These are phyloP conservation scores for Drosophila niveifrons DNA, from an alignment of 2,888 invertebrate species.

Conservation along the genomic window DNA sequence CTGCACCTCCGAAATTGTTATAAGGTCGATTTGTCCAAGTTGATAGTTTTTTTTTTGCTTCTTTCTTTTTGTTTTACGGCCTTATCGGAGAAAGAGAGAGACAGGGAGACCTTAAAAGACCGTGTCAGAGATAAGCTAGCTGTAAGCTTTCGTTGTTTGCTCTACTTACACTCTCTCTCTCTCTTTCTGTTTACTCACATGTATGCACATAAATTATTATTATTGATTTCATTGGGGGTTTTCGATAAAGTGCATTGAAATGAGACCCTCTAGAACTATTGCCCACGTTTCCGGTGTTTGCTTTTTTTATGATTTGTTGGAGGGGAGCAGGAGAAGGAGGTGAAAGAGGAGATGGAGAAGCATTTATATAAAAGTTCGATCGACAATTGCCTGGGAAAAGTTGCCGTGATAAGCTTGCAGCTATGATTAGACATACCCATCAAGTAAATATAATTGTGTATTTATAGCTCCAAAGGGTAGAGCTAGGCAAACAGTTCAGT, in stretches of 20 bases:
- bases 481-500: constrained; percentile 24
- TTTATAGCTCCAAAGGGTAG: constrained; percentile 21
- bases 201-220: constrained; percentile 57
- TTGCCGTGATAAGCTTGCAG: constrained; percentile 59
- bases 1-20: constrained; percentile 28
- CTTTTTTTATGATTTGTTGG: constrained; percentile 31
- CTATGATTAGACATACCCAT: constrained; percentile 54
- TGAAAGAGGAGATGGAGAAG: neutral
- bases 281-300: constrained; percentile 72
- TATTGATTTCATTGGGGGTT: constrained; percentile 62
- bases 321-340: neutral
- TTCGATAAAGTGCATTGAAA: constrained; percentile 63
- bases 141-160: constrained; percentile 62
- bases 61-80: constrained; percentile 18
- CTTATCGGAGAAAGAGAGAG: constrained; percentile 53
- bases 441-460: constrained; percentile 40
- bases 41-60: constrained; percentile 10
- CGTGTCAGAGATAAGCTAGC: constrained; percentile 67
- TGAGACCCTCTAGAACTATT: constrained; percentile 50
- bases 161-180: constrained; percentile 48
- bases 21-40: constrained; percentile 54
- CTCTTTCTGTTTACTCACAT: neutral
- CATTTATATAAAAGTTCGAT: constrained; percentile 32
- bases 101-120: constrained; percentile 50
- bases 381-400: constrained; percentile 66